phyloP scores from a whole-genome alignment of 2,888 invertebrate genomes.

The Drosophila atripex region DNA sequence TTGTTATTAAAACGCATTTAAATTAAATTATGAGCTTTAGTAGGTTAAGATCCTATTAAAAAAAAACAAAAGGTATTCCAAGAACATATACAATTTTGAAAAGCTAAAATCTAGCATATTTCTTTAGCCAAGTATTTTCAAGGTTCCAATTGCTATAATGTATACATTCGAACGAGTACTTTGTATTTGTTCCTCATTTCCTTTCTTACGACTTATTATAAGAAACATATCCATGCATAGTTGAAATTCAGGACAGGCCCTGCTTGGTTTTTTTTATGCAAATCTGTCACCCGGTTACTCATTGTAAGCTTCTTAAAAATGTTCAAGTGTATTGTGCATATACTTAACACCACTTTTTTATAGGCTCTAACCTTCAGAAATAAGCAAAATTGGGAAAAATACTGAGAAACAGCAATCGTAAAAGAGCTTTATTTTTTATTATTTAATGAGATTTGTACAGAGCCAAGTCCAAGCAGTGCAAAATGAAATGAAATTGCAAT shows the following conservation, averaged over 20 bases:
- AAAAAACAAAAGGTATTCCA: neutral
- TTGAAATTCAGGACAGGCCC: constrained; percentile 37
- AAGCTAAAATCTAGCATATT: neutral
- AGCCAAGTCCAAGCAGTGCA: constrained; percentile 9
- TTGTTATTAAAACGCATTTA: too few relatives aligned
- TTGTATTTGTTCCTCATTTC: neutral
- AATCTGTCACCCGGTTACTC: constrained; percentile 21
- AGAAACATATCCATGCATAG: constrained; percentile 3
- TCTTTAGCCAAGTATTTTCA: neutral
- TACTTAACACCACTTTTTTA: constrained; percentile 37
- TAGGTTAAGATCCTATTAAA: neutral
- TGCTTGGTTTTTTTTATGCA: constrained; percentile 28
- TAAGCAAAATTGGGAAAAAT: constrained; percentile 25
- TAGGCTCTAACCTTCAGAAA: constrained; percentile 47
- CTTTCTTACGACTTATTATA: neutral
- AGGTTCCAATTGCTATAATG: neutral
- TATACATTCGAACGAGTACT: neutral
- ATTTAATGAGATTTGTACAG: constrained; percentile 41
- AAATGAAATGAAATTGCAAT: constrained; percentile 49
- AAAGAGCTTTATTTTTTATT: constrained; percentile 6
- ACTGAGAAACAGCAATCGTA: constrained; percentile 19
- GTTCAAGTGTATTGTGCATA: constrained; percentile 18
- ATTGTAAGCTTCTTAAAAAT: constrained; percentile 28
- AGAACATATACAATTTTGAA: neutral
- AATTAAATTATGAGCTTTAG: neutral